Percentiles rank a stretch among this genome's conserved stretches.
phyloP scores from a whole-genome alignment of 2,113 vertebrate species.

The Ptychochromis oligacanthus region DNA sequence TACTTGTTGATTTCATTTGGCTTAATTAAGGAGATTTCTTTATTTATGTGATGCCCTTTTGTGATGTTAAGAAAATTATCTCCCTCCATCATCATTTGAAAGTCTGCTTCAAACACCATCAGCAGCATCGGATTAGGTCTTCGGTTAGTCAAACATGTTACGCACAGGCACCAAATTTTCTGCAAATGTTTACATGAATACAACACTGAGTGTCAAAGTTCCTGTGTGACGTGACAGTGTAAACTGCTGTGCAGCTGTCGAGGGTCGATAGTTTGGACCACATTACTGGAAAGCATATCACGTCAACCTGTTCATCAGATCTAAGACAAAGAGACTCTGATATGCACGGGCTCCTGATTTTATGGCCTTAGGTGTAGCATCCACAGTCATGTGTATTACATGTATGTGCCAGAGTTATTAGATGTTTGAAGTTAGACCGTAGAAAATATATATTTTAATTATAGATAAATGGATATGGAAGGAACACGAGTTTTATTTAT shows the following conservation, averaged over 20 bases:
- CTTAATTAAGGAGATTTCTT: not conserved
- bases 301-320: not conserved
- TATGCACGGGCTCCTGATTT: not conserved
- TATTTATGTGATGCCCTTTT: not conserved
- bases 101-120: too few species aligned
- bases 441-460: not conserved
- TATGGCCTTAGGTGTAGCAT: not conserved
- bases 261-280: slow-evolving; percentile 8
- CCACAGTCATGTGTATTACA: not conserved
- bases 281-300: not conserved
- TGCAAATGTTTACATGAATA: slow-evolving; percentile 20
- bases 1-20: slow-evolving; percentile 1
- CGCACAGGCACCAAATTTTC: slow-evolving; percentile 19
- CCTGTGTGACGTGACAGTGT: slow-evolving; percentile 15
- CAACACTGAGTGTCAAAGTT: slow-evolving; percentile 31
- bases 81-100: not conserved
- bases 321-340: not conserved
- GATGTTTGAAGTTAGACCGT: not conserved
- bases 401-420: not conserved
- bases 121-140: slow-evolving; percentile 7
- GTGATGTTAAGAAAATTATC: not conserved
- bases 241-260: slow-evolving; percentile 2
- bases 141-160: not conserved
- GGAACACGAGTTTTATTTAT: not conserved
- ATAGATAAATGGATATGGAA: not conserved